Evolutionary conservation across 2,113 vertebrate genomes (phyloP).

Genomic region (Leucopternis melanops): DNA sequence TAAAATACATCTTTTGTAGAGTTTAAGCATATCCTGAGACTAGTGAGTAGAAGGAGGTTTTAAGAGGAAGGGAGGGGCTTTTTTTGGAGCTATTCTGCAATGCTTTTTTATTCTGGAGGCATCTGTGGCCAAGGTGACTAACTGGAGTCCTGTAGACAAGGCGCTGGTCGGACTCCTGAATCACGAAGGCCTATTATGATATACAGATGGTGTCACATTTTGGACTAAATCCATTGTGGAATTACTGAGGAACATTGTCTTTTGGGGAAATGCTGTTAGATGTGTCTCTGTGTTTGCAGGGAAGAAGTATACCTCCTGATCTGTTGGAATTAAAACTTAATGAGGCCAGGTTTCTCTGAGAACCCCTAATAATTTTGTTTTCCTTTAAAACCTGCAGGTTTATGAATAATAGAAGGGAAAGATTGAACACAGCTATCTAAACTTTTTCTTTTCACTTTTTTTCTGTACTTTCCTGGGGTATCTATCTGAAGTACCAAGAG

Average conservation of each 20-base stretch:
- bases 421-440: not conserved
- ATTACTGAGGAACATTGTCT: rapidly evolving
- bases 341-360: not conserved
- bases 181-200: not conserved
- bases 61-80: not conserved
- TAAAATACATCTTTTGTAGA: not conserved
- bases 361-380: not conserved
- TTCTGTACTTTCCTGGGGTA: not conserved
- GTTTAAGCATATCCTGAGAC: not conserved
- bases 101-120: not conserved
- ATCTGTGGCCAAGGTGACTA: not conserved
- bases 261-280: not conserved
- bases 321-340: conserved; percentile 11
- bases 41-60: not conserved
- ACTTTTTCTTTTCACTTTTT: not conserved
- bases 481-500: not conserved
- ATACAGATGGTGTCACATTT: not conserved
- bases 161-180: not conserved
- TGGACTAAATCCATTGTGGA: not conserved
- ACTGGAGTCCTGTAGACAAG: not conserved
- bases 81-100: not conserved
- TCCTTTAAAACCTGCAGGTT: not conserved
- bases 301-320: not conserved
- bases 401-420: conserved; percentile 3
- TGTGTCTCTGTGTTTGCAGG: not conserved